Percentiles rank a stretch among this genome's conserved stretches.
Conservation (phyloP, 1,140 invertebrate species). For the Sitophilus oryzae region DNA sequence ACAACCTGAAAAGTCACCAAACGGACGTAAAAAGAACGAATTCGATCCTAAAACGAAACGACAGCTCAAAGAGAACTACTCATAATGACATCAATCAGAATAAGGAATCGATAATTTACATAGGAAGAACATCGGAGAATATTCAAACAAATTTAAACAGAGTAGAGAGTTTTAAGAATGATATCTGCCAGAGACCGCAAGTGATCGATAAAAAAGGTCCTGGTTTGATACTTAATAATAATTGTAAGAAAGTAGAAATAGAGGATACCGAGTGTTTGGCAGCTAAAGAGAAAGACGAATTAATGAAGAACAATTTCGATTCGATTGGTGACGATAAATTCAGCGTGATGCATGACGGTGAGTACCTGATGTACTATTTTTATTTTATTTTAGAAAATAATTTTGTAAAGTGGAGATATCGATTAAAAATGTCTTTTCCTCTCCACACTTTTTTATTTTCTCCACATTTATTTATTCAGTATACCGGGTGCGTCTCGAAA, state of each 20-base stretch:
- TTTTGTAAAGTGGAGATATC: no score
- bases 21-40: background rate
- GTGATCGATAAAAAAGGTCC: conserved; percentile 4
- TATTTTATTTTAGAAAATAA: no score
- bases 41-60: background rate
- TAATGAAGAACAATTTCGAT: background rate
- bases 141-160: no score
- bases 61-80: background rate
- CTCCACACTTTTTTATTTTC: no score
- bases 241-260: background rate
- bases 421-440: no score
- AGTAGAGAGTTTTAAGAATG: conserved; percentile 13
- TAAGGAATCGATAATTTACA: conserved; percentile 8
- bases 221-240: conserved; percentile 1
- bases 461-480: no score
- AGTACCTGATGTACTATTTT: no score
- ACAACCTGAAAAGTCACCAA: conserved; percentile 26
- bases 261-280: background rate
- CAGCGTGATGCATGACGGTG: background rate
- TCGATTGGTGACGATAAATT: background rate
- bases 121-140: background rate
- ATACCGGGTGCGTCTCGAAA: no score
- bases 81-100: background rate
- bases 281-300: background rate
- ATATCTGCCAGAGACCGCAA: no score